Percentiles rank a stretch among this genome's conserved stretches.
phyloP scores from a whole-genome alignment of 2,113 vertebrate species.

The Phoxinus phoxinus region DNA sequence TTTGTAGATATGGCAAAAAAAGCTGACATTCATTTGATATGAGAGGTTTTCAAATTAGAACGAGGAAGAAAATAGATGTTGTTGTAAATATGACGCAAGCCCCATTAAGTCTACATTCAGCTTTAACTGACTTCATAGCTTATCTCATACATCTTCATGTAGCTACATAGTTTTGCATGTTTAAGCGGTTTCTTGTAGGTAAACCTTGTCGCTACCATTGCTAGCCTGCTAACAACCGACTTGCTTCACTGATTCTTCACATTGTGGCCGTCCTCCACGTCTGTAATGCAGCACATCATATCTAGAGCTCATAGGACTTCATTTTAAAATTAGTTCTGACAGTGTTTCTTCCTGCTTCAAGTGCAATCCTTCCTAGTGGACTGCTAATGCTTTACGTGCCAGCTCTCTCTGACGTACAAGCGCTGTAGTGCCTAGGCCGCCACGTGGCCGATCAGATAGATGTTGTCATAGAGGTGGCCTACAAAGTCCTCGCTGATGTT shows the following conservation, averaged over 20 bases:
- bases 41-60: not conserved
- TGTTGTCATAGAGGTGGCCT: constrained; percentile 99
- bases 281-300: not conserved
- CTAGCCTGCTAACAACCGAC: constrained; percentile 39
- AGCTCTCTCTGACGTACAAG: not conserved
- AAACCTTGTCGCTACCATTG: constrained; percentile 42
- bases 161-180: constrained; percentile 55
- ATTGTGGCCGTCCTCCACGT: not conserved
- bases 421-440: constrained; percentile 80
- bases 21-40: constrained; percentile 43
- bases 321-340: constrained; percentile 27
- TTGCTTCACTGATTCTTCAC: not conserved
- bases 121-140: constrained; percentile 34
- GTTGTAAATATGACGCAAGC: constrained; percentile 17
- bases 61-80: constrained; percentile 3
- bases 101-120: constrained; percentile 42
- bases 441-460: constrained; percentile 98
- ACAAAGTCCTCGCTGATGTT: constrained; percentile 99
- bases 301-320: not conserved
- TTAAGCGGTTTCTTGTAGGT: constrained; percentile 28
- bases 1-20: constrained; percentile 17
- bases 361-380: constrained; percentile 37
- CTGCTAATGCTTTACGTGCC: constrained; percentile 25
- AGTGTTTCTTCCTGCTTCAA: constrained; percentile 10
- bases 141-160: constrained; percentile 14